Conservation (phyloP, 2,888 invertebrate genomes). For the Esperia sulphurella region DNA sequence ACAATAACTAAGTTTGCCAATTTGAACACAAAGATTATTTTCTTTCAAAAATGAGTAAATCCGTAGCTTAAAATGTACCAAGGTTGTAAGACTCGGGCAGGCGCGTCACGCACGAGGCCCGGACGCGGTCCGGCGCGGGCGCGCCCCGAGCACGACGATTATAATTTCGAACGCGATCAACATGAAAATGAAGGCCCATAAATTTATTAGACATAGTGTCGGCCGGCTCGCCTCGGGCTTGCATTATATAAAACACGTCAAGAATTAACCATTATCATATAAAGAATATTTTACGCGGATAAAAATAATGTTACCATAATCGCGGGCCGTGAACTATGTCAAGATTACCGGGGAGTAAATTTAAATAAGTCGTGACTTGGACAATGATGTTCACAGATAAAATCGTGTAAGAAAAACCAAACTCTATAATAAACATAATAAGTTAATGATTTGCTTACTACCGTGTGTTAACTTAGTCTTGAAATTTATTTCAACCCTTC, state of each 20-base stretch:
- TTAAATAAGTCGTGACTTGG: slow-evolving; percentile 41
- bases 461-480: not conserved
- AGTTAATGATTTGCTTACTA: not conserved
- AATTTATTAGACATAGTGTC: slow-evolving; percentile 80
- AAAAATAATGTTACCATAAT: slow-evolving; percentile 47
- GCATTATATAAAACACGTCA: slow-evolving; percentile 77
- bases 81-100: not conserved
- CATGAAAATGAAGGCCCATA: slow-evolving; percentile 76
- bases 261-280: slow-evolving; percentile 76
- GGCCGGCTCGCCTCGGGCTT: slow-evolving; percentile 64
- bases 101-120: slow-evolving; percentile 1
- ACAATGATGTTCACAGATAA: slow-evolving; percentile 18
- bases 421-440: slow-evolving; percentile 5
- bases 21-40: too few species aligned
- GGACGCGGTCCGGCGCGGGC: slow-evolving; percentile 27
- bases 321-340: slow-evolving; percentile 38
- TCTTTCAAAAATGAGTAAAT: too few species aligned
- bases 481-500: too few species aligned
- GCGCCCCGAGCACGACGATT: slow-evolving; percentile 72
- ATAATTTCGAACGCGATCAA: slow-evolving; percentile 77
- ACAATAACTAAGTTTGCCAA: too few species aligned
- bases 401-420: slow-evolving; percentile 14
- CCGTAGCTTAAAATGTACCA: too few species aligned
- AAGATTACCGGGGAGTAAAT: slow-evolving; percentile 30
- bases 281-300: slow-evolving; percentile 56